phyloP scores from a whole-genome alignment of 2,888 invertebrate species.

The Chrysolina haemoptera region DNA sequence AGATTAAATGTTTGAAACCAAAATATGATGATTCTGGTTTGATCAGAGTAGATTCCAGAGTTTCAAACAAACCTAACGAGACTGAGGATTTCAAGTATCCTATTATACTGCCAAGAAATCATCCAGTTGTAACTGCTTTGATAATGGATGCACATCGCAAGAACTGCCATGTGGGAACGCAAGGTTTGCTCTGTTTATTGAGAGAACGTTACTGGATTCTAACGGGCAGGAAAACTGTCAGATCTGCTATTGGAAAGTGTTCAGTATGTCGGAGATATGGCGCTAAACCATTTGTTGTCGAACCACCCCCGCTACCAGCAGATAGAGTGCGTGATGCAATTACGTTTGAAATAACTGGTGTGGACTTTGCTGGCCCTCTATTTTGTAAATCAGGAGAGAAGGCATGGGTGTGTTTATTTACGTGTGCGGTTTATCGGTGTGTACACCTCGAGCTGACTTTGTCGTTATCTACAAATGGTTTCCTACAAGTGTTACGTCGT shows the following conservation, averaged over 20 bases:
- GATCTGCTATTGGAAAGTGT: slow-evolving; percentile 47
- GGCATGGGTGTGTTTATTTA: slow-evolving; percentile 54
- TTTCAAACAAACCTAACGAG: slow-evolving; percentile 37
- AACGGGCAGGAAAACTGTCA: slow-evolving; percentile 46
- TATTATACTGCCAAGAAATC: slow-evolving; percentile 41
- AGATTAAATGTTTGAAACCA: slow-evolving; percentile 27
- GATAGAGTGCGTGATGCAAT: slow-evolving; percentile 57
- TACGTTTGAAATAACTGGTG: slow-evolving; percentile 53
- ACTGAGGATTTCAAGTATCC: slow-evolving; percentile 39
- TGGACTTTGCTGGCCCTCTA: slow-evolving; percentile 62
- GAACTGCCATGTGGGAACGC: slow-evolving; percentile 46
- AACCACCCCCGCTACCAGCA: slow-evolving; percentile 55
- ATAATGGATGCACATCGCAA: slow-evolving; percentile 40
- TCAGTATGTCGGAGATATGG: slow-evolving; percentile 49
- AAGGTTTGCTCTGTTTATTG: slow-evolving; percentile 49
- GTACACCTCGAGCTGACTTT: slow-evolving; percentile 64
- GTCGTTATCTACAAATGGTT: slow-evolving; percentile 56
- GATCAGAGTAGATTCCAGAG: slow-evolving; percentile 34
- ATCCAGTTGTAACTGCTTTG: slow-evolving; percentile 35
- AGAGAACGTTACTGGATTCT: slow-evolving; percentile 55
- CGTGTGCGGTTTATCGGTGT: slow-evolving; percentile 65
- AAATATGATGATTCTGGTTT: slow-evolving; percentile 35
- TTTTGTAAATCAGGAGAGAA: slow-evolving; percentile 50
- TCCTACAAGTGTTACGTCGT: slow-evolving; percentile 59
- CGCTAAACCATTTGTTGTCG: slow-evolving; percentile 46